Base-by-base conservation (phyloP, 2,797 vertebrate species). In the Anolis apletophallus region DNA sequence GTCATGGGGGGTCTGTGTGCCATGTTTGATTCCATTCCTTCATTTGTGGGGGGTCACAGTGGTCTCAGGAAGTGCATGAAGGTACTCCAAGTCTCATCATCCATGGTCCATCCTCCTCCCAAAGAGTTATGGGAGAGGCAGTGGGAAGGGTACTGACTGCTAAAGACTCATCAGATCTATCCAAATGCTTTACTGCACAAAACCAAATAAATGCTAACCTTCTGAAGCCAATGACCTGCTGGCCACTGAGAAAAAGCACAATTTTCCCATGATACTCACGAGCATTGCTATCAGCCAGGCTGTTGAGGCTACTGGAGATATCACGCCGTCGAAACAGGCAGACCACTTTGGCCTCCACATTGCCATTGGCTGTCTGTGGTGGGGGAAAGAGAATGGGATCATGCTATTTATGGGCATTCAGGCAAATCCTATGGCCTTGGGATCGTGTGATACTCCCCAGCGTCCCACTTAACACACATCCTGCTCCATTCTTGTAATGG, bases 291-390 rank as follows among this genome's bases (percentile, higher is more conserved):
- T 99, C 98, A 0, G 98, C 98, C 93, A 99, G 94, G 84, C 98
- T 98, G 96, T 99, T 99, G 93, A 99, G 97, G 95, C 98, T 98
- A 91, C 98, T 97, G 77, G 98, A 99, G 92, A 99, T 99, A 92
- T 99, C 98, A 90, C 98, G 95, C 89, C 98, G 96, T 87, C 98
- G 97, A 95, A 98, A 99, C 57, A 99, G 97, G 92, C 98, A 99
- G 79, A 99, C 98, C 86, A 99, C 98, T 91, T 99, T 99, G 26
- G 98, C 98, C 93, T 99, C 98, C 94, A 99, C 98, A 0, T 99
- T 99, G 50, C 98, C 98, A 92, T 98, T 99, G 92, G 98, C 98
- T 1, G 98, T 99, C 98, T 98, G 92, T 1, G 89, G 92, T 1
- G 90, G 11, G 54, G 3, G 87, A 12, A 64, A 4, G 0, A 3